phyloP scores from a whole-genome alignment of 2,797 vertebrate species.

The Mormyrus hasselquistii region DNA sequence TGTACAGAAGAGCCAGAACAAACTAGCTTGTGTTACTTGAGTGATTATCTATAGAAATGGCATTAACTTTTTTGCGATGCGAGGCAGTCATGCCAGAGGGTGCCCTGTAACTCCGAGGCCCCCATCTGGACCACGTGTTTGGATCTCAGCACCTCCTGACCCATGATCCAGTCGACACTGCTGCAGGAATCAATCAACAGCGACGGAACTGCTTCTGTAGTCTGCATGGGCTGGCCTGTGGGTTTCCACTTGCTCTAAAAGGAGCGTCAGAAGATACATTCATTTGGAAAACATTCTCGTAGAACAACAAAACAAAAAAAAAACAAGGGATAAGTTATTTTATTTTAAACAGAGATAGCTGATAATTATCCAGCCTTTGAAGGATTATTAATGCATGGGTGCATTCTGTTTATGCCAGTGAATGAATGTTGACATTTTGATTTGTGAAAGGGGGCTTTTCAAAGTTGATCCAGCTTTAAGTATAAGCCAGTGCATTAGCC shows the following conservation, averaged over 20 bases:
- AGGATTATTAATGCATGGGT: slow-evolving; percentile 22
- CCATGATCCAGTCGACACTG: neutral
- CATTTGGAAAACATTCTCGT: neutral
- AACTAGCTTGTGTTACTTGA: neutral
- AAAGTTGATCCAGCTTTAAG: slow-evolving; percentile 18
- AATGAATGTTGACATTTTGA: slow-evolving; percentile 24
- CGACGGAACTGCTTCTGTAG: neutral
- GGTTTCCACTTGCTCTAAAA: neutral
- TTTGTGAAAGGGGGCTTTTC: slow-evolving; percentile 22
- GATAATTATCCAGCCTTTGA: slow-evolving; percentile 10
- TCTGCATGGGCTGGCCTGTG: neutral
- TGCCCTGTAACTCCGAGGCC: neutral
- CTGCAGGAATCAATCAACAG: neutral
- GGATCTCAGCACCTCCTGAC: neutral
- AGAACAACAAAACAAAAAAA: neutral
- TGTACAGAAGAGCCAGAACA: neutral
- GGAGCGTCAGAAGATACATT: neutral
- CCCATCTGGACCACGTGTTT: neutral
- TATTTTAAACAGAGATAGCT: slow-evolving; percentile 8
- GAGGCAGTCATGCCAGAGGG: neutral
- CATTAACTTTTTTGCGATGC: neutral
- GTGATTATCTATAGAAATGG: neutral
- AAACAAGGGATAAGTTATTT: neutral
- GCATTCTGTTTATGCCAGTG: slow-evolving; percentile 15
- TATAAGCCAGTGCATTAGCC: slow-evolving; percentile 21